These are phyloP conservation scores for Drosophila bocki DNA, from an alignment of 1,140 invertebrate genomes.

Conservation along the genomic window DNA sequence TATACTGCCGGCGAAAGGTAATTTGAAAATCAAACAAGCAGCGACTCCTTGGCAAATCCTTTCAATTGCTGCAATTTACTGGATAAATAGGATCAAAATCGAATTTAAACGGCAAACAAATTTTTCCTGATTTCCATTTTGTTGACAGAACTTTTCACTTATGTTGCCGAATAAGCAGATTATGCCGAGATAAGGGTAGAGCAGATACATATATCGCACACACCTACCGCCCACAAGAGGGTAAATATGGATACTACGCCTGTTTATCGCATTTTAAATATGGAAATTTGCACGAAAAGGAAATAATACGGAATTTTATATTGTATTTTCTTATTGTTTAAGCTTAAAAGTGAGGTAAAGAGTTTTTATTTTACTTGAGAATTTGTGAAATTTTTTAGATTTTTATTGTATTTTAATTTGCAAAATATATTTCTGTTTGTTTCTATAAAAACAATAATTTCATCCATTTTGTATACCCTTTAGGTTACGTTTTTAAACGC, in stretches of 20 bases:
- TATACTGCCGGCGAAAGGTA: slow-evolving; percentile 62
- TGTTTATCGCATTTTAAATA: not conserved
- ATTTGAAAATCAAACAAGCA: slow-evolving; percentile 80
- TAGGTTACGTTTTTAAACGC: slow-evolving; percentile 24
- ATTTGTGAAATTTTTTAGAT: not conserved
- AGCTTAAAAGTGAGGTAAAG: not conserved
- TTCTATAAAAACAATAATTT: not conserved
- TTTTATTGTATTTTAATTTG: not conserved
- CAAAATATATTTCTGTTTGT: not conserved
- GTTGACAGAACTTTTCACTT: slow-evolving; percentile 84
- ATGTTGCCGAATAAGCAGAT: slow-evolving; percentile 81
- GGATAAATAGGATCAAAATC: slow-evolving; percentile 85
- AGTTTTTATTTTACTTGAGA: not conserved
- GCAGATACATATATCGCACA: slow-evolving; percentile 35
- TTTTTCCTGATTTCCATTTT: slow-evolving; percentile 81
- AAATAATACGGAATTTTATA: not conserved
- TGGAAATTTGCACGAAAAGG: not conserved
- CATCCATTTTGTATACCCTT: not conserved
- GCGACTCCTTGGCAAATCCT: slow-evolving; percentile 68
- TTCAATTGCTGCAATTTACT: slow-evolving; percentile 84
- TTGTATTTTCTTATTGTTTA: not conserved
- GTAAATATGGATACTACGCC: slow-evolving; percentile 13
- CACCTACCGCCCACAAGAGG: slow-evolving; percentile 45
- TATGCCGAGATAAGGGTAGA: slow-evolving; percentile 64
- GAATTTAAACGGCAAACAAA: slow-evolving; percentile 84